A percentile compares a stretch with the other conserved stretches of the same genome.
Conservation (phyloP, 1,140 invertebrate genomes). For the Araneus ventricosus region DNA sequence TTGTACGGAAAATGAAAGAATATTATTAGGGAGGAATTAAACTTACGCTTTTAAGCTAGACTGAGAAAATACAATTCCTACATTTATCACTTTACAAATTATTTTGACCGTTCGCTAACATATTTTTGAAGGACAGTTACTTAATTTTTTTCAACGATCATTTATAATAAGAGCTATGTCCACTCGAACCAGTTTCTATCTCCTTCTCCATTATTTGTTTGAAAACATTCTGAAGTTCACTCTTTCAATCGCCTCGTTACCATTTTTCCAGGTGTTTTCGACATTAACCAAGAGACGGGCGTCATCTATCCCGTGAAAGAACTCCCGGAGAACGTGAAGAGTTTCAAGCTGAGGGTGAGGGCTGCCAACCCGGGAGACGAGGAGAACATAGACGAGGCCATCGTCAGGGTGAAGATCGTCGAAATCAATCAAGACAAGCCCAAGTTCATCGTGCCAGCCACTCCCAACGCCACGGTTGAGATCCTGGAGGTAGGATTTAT, state of each 20-base stretch:
- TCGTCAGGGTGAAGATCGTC: constrained; percentile 71
- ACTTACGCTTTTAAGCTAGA: too few relatives aligned
- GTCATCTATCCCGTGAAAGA: constrained; percentile 88
- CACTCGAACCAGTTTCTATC: too few relatives aligned
- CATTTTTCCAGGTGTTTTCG: constrained; percentile 84
- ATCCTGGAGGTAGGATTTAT: constrained; percentile 85
- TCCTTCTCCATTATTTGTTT: too few relatives aligned
- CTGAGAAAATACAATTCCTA: too few relatives aligned
- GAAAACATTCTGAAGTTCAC: too few relatives aligned
- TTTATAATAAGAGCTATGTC: too few relatives aligned
- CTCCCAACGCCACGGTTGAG: constrained; percentile 87
- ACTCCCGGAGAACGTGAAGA: constrained; percentile 84
- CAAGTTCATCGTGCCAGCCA: constrained; percentile 84
- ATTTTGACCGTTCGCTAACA: too few relatives aligned
- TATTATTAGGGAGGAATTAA: too few relatives aligned
- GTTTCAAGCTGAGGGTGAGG: constrained; percentile 87
- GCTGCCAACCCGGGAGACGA: constrained; percentile 85
- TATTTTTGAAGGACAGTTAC: too few relatives aligned
- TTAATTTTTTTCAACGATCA: too few relatives aligned
- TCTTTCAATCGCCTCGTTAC: not conserved
- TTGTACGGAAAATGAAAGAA: too few relatives aligned
- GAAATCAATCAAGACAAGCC: constrained; percentile 76
- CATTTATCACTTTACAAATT: too few relatives aligned
- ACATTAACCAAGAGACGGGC: constrained; percentile 86
- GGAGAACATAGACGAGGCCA: constrained; percentile 72